phyloP scores from a whole-genome alignment of 1,140 invertebrate species.

The Diachasma alloeum region DNA sequence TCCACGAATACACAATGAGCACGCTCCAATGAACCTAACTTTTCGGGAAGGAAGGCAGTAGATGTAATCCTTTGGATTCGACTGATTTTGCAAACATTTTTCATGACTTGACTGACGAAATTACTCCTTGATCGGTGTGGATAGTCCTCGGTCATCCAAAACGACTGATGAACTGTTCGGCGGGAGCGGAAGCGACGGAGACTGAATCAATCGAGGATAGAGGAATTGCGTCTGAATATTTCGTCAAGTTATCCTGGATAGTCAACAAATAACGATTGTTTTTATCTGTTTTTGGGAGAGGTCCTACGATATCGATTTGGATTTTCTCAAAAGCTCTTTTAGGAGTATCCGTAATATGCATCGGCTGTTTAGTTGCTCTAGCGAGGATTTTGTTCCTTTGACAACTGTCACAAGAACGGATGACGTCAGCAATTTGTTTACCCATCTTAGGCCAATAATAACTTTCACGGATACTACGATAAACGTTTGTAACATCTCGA shows the following conservation, averaged over 20 bases:
- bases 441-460: not conserved
- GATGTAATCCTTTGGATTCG: constrained; percentile 37
- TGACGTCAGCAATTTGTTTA: not conserved
- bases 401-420: not conserved
- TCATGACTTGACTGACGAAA: constrained; percentile 40
- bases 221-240: not conserved
- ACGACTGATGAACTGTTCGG: constrained; percentile 37
- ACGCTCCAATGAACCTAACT: constrained; percentile 37
- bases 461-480: no score
- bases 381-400: not conserved
- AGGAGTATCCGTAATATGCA: not conserved
- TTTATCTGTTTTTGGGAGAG: not conserved
- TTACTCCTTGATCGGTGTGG: constrained; percentile 44
- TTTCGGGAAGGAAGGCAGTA: constrained; percentile 37
- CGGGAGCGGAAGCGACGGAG: constrained; percentile 17
- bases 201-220: not conserved
- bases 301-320: not conserved
- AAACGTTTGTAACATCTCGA: no score
- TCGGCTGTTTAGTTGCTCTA: not conserved
- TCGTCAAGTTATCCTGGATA: not conserved
- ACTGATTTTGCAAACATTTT: constrained; percentile 36
- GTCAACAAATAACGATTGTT: not conserved
- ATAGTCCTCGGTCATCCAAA: constrained; percentile 45
- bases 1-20: constrained; percentile 31
- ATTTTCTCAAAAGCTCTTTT: not conserved